Base-by-base conservation (phyloP, 2,888 invertebrate genomes). In the Dicyrtoma fusca region DNA sequence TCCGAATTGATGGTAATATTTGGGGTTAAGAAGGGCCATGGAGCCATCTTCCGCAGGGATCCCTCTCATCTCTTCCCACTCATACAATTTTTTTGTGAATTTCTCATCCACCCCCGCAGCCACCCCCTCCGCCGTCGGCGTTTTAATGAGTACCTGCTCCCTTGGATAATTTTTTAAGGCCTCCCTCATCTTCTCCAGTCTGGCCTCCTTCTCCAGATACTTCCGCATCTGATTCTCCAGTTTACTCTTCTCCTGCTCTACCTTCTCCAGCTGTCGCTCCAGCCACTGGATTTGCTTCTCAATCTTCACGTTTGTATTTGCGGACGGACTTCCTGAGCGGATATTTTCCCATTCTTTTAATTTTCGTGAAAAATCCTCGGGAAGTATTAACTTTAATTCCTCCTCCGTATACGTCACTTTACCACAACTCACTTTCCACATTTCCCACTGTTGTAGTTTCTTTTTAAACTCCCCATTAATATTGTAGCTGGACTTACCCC, bases 101-200 rank as follows among this genome's bases (percentile, higher is more conserved):
- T 94, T 94, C 57, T 92, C 88, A 0, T 94, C 94, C 79, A 95
- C 93, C 5, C 88, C 92, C 86, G 92, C 90, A 82, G 94, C 93
- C 82, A 92, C 88, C 83, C 92, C 91, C 44, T 92, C 90, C 0
- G 94, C 92, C 0, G 90, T 91, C 0, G 92, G 90, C 0, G 93
- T 93, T 82, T 91, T 91, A 0, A 94, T 91, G 63, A 92, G 85
- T 6, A 94, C 89, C 82, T 93, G 92, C 81, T 89, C 87, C 86
- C 66, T 85, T 84, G 85, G 84, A 57, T 86, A 85, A 64, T 75
- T 72, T 51, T 88, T 87, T 73, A 88, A 86, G 4, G 89, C 87
- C 71, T 86, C 85, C 75, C 87, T 85, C 81, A 88, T 84, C 82
- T 87, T 88, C 77, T 88, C 85, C 77, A 88, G 83, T 79, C 77